These are phyloP conservation scores for Marmota flaviventris DNA, from an alignment of 2,113 vertebrate species.

Conservation along the genomic window DNA sequence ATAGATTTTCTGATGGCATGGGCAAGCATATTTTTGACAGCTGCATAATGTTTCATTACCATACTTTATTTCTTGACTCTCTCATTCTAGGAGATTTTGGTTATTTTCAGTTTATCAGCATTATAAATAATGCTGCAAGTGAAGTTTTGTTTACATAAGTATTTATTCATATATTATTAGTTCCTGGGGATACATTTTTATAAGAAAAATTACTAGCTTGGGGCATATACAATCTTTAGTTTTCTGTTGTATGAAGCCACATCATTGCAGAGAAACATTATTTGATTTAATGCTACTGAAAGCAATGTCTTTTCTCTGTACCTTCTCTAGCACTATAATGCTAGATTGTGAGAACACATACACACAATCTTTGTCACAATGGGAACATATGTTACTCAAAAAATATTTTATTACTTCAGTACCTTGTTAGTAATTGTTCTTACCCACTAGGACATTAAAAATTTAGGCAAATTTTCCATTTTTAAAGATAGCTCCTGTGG, in stretches of 20 bases:
- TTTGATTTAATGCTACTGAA: neutral
- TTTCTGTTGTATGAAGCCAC: neutral
- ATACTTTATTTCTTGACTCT: neutral
- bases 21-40: neutral
- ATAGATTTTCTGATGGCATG: neutral
- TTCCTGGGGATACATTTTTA: neutral
- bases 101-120: neutral
- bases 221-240: neutral
- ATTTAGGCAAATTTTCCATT: neutral
- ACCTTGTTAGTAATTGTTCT: neutral
- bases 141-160: neutral
- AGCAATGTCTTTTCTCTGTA: neutral
- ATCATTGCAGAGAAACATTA: too few species aligned
- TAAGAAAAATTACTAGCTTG: constrained; percentile 19
- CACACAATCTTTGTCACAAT: neutral
- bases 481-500: neutral
- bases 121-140: neutral
- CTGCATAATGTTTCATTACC: constrained; percentile 10
- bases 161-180: neutral
- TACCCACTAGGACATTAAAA: neutral
- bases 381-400: neutral
- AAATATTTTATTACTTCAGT: neutral
- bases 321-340: neutral
- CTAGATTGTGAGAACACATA: too few species aligned
- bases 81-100: neutral